Conservation (phyloP, 2,888 invertebrate species). For the Sminthurinus aureus region DNA sequence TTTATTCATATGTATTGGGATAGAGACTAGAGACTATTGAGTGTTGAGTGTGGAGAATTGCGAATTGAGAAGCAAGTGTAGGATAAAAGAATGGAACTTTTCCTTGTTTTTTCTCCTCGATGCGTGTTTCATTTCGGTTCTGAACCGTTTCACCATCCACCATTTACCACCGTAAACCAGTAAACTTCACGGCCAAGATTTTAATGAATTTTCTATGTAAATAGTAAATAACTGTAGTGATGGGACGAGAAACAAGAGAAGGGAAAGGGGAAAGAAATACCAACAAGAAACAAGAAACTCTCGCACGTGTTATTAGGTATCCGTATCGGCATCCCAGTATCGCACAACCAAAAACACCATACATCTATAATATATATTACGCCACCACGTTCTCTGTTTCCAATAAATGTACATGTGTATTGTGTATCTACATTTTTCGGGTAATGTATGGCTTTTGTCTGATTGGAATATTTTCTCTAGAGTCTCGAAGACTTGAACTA, state of each 20-base stretch:
- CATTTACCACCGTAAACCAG: too few relatives aligned
- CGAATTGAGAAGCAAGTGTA: too few relatives aligned
- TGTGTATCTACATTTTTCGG: neutral
- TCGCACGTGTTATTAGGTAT: slow-evolving; percentile 24
- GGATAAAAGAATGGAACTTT: neutral
- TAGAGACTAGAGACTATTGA: too few relatives aligned
- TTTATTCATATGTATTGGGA: neutral
- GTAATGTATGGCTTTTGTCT: slow-evolving; percentile 38
- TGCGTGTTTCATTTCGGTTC: neutral
- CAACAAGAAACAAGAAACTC: neutral
- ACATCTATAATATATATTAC: too few relatives aligned
- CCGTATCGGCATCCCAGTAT: neutral
- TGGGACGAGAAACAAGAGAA: slow-evolving; percentile 7
- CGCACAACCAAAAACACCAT: too few relatives aligned
- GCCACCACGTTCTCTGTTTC: neutral
- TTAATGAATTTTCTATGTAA: slow-evolving; percentile 43
- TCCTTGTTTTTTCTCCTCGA: neutral
- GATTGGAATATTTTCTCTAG: slow-evolving; percentile 45
- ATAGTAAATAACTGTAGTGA: slow-evolving; percentile 19
- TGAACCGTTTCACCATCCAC: too few relatives aligned
- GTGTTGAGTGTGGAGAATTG: too few relatives aligned
- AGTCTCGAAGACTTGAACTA: slow-evolving; percentile 30
- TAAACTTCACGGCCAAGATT: neutral
- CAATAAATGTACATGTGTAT: neutral
- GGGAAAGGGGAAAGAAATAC: slow-evolving; percentile 6